Evolutionary conservation across 2,888 invertebrate genomes (phyloP), one percentile per base, ranked within the genome.

Genomic region (Hemaris fuciformis): DNA sequence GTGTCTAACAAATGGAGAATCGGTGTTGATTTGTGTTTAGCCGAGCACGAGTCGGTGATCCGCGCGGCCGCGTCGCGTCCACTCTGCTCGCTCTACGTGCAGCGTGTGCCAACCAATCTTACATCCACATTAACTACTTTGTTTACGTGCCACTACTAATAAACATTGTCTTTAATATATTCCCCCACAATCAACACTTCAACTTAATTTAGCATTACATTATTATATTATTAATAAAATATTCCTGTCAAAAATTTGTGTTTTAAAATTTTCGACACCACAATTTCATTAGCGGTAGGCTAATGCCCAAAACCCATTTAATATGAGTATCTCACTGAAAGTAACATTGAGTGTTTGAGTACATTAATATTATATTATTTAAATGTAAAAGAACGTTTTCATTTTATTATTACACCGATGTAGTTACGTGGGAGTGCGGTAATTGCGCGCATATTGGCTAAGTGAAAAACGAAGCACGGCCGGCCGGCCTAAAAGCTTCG

Each of bases 1-100:
- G 90, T 93, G 93, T 93, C 93, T 92, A 93, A 93, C 93, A 93
- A 93, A 93, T 93, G 93, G 93, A 93, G 93, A 93, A 93, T 93
- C 93, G 91, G 88, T 93, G 93, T 93, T 93, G 93, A 93, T 93
- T 93, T 92, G 93, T 91, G 92, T 93, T 90, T 87, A 88, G 91
- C 85, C 79, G 80, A 74, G 79, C 68, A 70, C 70, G 70, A 84
- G 84, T 80, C 87, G 83, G 83, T 84, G 88, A 87, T 88, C 87
- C 83, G 75, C 69, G 71, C 76, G 75, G 74, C 77, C 80, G 70
- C 76, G 75, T 73, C 77, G 79, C 73, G 66, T 63, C 60, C 46
- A 46, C 57, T 31, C 31, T 57, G 13, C 43, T 43, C 31, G 8
- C 18, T 18, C 27, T 43, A 58, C 58, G 58, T 53, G 53, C 27